Evolutionary conservation across 2,797 vertebrate genomes (phyloP).

Genomic region (Babyrousa celebensis): DNA sequence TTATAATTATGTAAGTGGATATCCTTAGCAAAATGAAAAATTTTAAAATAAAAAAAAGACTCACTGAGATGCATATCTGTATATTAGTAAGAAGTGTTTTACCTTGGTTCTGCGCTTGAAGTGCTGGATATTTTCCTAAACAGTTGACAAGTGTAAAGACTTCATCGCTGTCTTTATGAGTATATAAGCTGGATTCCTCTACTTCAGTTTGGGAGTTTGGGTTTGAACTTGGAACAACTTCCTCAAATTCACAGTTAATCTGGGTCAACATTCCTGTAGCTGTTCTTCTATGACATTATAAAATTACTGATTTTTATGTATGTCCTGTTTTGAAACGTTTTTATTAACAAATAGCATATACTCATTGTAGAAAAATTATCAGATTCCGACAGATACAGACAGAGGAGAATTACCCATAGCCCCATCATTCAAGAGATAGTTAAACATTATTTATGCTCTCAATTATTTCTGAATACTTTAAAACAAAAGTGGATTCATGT

Average conservation of each 20-base stretch:
- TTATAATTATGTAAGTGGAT: conserved; percentile 14
- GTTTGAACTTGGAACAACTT: conserved; percentile 92
- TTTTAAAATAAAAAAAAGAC: conserved; percentile 19
- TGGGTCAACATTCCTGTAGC: background rate
- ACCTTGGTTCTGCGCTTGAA: conserved; percentile 86
- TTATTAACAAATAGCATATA: conserved; percentile 60
- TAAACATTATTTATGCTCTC: conserved; percentile 1
- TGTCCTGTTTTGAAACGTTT: conserved; percentile 65
- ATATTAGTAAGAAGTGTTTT: conserved; percentile 67
- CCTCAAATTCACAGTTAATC: conserved; percentile 78
- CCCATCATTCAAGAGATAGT: conserved; percentile 54
- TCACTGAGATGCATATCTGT: conserved; percentile 26
- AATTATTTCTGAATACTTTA: conserved; percentile 53
- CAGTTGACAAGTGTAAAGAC: conserved; percentile 56
- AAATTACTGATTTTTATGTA: conserved; percentile 76
- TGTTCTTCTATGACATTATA: conserved; percentile 86
- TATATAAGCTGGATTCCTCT: conserved; percentile 73
- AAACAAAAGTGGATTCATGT: conserved; percentile 59
- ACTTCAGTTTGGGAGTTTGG: conserved; percentile 87
- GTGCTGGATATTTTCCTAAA: conserved; percentile 70
- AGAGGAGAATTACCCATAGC: conserved; percentile 52
- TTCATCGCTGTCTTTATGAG: conserved; percentile 50
- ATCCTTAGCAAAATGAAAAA: conserved; percentile 65
- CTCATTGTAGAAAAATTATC: conserved; percentile 29
- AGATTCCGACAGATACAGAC: conserved; percentile 58